A percentile compares a stretch with the other conserved stretches of the same genome.
Evolutionary conservation across 2,888 invertebrate species (phyloP).

Genomic region (Hirtodrosophila trivittata): DNA sequence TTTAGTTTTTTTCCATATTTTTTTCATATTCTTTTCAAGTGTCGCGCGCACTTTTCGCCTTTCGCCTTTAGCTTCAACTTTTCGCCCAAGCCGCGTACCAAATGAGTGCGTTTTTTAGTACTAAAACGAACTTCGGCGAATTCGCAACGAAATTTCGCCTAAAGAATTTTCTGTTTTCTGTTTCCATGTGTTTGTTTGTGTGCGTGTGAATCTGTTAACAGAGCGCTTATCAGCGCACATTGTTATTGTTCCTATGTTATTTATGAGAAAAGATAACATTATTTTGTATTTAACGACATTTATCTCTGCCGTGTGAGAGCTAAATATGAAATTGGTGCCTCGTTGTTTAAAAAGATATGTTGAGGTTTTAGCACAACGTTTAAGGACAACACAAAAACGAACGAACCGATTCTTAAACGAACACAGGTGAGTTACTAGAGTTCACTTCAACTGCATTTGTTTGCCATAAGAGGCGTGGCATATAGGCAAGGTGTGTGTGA

Average conservation of each 20-base stretch:
- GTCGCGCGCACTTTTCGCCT: constrained; percentile 28
- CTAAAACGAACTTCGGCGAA: constrained; percentile 42
- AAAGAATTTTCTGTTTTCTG: constrained; percentile 8
- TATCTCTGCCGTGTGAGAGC: constrained; percentile 44
- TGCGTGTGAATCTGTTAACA: constrained; percentile 29
- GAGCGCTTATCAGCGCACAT: constrained; percentile 49
- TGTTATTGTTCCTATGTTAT: constrained; percentile 21
- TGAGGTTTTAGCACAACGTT: constrained; percentile 52
- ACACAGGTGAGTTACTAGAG: constrained; percentile 50
- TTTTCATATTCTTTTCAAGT: constrained; percentile 1
- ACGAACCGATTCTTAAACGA: constrained; percentile 59
- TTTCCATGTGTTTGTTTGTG: constrained; percentile 20
- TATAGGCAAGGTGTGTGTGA: constrained; percentile 2
- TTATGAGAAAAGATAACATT: constrained; percentile 34
- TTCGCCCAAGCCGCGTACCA: constrained; percentile 34
- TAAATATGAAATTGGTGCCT: constrained; percentile 53
- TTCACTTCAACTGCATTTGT: neutral
- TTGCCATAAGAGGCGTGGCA: constrained; percentile 26
- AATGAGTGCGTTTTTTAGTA: constrained; percentile 47
- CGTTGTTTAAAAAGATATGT: constrained; percentile 42
- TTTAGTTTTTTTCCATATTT: constrained; percentile 15
- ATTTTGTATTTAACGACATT: constrained; percentile 44
- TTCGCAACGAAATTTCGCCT: constrained; percentile 38
- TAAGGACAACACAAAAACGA: constrained; percentile 55
- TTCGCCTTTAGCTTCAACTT: constrained; percentile 40